Evolutionary conservation across 2,888 invertebrate species (phyloP), one percentile per base, ranked within the genome.

Genomic region (Conistra vaccinii): DNA sequence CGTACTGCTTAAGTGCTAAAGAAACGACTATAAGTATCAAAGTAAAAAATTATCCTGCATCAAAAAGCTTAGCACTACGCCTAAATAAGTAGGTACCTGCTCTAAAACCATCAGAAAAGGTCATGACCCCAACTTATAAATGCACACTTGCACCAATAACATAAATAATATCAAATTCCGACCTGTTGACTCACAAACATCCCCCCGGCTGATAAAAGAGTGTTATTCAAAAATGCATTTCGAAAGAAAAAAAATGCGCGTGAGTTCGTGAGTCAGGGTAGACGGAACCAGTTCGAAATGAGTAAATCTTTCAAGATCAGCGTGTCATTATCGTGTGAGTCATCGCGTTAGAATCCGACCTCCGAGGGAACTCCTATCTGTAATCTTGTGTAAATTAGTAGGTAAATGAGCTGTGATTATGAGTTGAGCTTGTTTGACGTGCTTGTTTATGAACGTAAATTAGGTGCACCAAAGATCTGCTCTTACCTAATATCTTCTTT

Each of bases 291-390:
- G 90, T 90, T 91, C 87, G 73, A 84, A 87, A 79, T 87, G 88
- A 86, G 85, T 87, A 87, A 81, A 88, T 87, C 89, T 88, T 87
- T 91, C 87, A 87, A 88, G 89, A 90, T 89, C 88, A 89, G 69
- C 83, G 84, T 87, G 89, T 90, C 90, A 91, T 92, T 90, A 88
- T 86, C 83, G 73, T 83, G 85, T 94, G 94, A 95, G 86, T 93
- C 94, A 95, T 88, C 83, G 83, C 67, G 73, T 69, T 87, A 89
- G 89, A 87, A 90, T 90, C 85, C 88, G 91, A 93, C 92, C 93
- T 93, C 89, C 87, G 63, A 91, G 90, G 91, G 92, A 92, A 91
- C 90, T 91, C 86, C 86, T 90, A 90, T 89, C 89, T 85, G 26
- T 83, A 79, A 87, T 87, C 86, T 85, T 85, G 63, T 69, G 55